These are phyloP conservation scores for Steinernema khuongi DNA, from an alignment of 1,140 invertebrate species.

Conservation along the genomic window DNA sequence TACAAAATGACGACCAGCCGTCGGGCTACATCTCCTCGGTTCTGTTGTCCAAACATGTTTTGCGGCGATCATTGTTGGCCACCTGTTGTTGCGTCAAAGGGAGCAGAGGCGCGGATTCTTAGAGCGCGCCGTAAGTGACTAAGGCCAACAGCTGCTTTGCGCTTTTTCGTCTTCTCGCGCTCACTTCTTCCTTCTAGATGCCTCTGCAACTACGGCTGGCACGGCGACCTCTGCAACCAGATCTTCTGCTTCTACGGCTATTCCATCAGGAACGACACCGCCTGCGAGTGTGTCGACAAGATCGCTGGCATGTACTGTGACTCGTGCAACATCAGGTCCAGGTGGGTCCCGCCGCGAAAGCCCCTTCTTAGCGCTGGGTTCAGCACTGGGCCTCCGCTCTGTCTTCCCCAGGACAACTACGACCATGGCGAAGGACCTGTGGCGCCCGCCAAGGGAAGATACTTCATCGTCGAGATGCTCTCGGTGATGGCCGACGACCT, in stretches of 20 bases:
- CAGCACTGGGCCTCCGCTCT: neutral
- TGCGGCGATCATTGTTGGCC: too few species aligned
- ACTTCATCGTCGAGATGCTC: neutral
- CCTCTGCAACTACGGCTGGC: slow-evolving; percentile 13
- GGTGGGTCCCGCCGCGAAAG: neutral
- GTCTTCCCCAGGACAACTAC: slow-evolving; percentile 5
- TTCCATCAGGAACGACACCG: neutral
- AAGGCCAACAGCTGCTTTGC: too few species aligned
- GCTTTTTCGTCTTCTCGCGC: too few species aligned
- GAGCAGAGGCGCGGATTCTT: too few species aligned
- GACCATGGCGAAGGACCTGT: too few species aligned
- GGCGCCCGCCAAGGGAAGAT: neutral
- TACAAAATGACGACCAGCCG: too few species aligned
- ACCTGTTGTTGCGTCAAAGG: too few species aligned
- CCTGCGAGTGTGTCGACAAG: neutral
- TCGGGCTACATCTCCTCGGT: too few species aligned
- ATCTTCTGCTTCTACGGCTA: slow-evolving; percentile 8
- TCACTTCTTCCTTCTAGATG: neutral
- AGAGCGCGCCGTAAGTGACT: too few species aligned
- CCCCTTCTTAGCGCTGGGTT: neutral
- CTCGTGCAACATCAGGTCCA: neutral
- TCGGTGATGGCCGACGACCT: neutral
- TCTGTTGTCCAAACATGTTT: too few species aligned
- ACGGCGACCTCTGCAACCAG: slow-evolving; percentile 6
- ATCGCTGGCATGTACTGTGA: neutral